Evolutionary conservation across 2,113 vertebrate genomes (phyloP).

Genomic region (Calyptomena viridis): DNA sequence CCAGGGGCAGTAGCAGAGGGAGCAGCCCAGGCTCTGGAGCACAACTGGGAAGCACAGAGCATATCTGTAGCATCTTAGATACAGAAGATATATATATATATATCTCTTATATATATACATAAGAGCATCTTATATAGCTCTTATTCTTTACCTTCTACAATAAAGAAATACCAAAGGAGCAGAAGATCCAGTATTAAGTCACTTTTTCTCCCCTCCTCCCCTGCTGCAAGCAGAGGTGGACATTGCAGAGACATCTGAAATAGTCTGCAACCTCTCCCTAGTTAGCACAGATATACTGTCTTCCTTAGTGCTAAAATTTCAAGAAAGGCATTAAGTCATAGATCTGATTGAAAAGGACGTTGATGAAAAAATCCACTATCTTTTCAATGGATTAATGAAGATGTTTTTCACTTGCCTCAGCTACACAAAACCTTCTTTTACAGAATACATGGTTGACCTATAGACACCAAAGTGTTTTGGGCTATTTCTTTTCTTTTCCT

Average conservation of each 20-base stretch:
- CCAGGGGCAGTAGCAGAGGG: neutral
- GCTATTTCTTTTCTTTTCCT: neutral
- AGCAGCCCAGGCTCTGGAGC: fast-evolving
- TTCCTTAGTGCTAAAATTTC: neutral
- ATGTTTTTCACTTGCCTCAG: neutral
- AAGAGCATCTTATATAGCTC: too few relatives aligned
- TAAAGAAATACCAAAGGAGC: neutral
- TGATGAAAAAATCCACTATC: neutral
- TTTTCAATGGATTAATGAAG: neutral
- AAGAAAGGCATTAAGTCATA: neutral
- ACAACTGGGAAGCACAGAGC: neutral
- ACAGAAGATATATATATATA: too few relatives aligned
- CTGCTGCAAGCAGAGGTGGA: neutral
- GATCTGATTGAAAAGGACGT: neutral
- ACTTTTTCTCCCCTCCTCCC: neutral
- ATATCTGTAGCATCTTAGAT: neutral
- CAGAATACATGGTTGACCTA: neutral
- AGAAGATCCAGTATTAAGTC: neutral
- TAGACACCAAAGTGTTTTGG: neutral
- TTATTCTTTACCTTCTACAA: neutral
- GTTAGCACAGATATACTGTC: neutral
- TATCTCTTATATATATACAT: too few relatives aligned
- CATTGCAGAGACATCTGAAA: neutral
- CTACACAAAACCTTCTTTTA: neutral
- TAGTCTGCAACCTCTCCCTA: neutral